Base-by-base conservation (phyloP, 2,113 vertebrate genomes). In the Trichechus manatus region DNA sequence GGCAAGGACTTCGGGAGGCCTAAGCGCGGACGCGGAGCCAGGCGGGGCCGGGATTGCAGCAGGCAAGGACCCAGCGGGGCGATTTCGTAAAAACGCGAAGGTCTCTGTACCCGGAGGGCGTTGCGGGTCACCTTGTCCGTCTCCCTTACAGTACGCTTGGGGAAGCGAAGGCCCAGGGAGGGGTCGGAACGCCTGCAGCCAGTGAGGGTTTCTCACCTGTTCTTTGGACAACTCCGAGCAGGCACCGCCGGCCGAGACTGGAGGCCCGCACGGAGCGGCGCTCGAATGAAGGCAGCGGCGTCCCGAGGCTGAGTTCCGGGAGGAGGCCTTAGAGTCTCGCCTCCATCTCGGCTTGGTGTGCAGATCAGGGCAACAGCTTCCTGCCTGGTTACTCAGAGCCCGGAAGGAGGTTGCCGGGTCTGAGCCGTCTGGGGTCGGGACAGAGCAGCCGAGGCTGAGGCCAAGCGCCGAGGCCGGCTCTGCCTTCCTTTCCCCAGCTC, bases 121-220 rank as follows among this genome's bases (percentile, higher is more conserved):
- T 77, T 0, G 17, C 9, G 0, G 13, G 29, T 33, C 36, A 2
- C 17, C 17, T 3, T 3, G 22, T 7, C 53, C 22, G 0, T 1
- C 2, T 7, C 31, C 23, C 27, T 66, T 82, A 84, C 27, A 68
- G 80, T 27, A 39, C 25, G 0, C 61, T 27, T 3, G 0, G 42
- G 53, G 63, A 72, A 87, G 74, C 7, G 2, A 74, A 44, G 86
- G 36, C 13, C 47, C 27, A 0, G 56, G 9, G 8, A 20, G 23
- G 61, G 23, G 31, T 3, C 6, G 33, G 77, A 42, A 56, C 1
- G 2, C n/a, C 15, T 6, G 53, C 4, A n/a, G 31, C 9, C 66
- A 3, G 3, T 7, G 20, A 64, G 31, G 36, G 19, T 20, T 47
- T 70, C 84, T 89, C 84, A 44, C 29, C 84, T 78, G 9, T 19